Conservation (phyloP, 2,797 vertebrate species). For the Sciurus vulgaris region DNA sequence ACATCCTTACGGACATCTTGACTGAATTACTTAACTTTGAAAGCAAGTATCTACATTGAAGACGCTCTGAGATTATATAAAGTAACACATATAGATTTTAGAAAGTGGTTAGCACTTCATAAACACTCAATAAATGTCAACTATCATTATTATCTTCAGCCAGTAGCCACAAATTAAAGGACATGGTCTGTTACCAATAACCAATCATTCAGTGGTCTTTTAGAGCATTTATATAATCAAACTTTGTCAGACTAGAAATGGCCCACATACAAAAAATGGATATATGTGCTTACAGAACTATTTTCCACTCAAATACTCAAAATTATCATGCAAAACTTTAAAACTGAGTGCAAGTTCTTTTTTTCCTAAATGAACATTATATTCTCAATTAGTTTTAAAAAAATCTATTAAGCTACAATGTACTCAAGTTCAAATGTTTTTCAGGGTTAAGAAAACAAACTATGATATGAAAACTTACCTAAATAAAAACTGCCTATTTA, state of each 20-base stretch:
- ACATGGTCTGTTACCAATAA: not conserved
- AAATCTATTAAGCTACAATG: slow-evolving; percentile 37
- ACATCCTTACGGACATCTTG: not conserved
- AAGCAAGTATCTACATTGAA: not conserved
- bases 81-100: not conserved
- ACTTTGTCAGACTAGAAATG: not conserved
- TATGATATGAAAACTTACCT: slow-evolving; percentile 89
- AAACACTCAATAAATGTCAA: slow-evolving; percentile 8
- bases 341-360: not conserved
- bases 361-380: slow-evolving; percentile 28
- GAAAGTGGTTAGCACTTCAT: not conserved
- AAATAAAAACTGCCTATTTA: slow-evolving; percentile 99
- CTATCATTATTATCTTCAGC: not conserved
- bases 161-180: slow-evolving; percentile 52
- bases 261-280: slow-evolving; percentile 9
- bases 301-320: not conserved
- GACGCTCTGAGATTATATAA: slow-evolving; percentile 25
- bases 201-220: not conserved
- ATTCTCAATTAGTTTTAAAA: not conserved
- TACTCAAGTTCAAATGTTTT: slow-evolving; percentile 59
- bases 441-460: slow-evolving; percentile 46
- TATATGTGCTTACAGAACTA: slow-evolving; percentile 3
- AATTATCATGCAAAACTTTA: slow-evolving; percentile 35
- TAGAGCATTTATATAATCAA: slow-evolving; percentile 13
- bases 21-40: slow-evolving; percentile 21